Evolutionary conservation across 2,113 vertebrate genomes (phyloP).

Genomic region (Notiomystis cincta): DNA sequence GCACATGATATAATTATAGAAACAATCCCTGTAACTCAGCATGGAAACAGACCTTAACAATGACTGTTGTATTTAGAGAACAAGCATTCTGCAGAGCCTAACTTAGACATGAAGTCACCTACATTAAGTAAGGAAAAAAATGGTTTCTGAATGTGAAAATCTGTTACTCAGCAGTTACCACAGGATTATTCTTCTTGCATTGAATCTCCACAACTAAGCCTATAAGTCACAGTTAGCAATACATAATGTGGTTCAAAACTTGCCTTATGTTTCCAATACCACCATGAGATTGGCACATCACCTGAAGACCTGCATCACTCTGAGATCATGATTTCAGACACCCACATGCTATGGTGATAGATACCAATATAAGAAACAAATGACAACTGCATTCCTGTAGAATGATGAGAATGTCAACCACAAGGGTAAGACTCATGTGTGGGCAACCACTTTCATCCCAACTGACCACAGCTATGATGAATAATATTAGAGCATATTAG

Average conservation of each 20-base stretch:
- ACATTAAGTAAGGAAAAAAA: background rate
- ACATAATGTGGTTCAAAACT: background rate
- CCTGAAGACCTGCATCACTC: constrained; percentile 27
- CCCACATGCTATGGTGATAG: background rate
- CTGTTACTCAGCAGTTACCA: background rate
- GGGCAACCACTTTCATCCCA: constrained; percentile 24
- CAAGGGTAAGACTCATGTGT: constrained; percentile 28
- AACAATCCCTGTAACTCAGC: background rate
- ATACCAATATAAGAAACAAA: constrained; percentile 17
- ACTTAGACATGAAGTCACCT: background rate
- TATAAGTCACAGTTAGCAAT: background rate
- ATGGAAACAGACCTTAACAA: background rate
- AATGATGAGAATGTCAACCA: constrained; percentile 9
- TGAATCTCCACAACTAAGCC: background rate
- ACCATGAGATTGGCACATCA: background rate
- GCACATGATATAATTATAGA: background rate
- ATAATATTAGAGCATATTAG: background rate
- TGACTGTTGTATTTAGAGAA: background rate
- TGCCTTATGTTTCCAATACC: constrained; percentile 15
- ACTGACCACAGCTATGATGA: background rate
- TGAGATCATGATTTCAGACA: constrained; percentile 51
- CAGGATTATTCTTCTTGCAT: background rate
- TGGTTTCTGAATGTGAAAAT: background rate
- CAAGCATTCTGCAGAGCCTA: background rate
- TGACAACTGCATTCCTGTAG: constrained; percentile 5